phyloP scores from a whole-genome alignment of 2,888 invertebrate species.

The Macrophya alboannulata region DNA sequence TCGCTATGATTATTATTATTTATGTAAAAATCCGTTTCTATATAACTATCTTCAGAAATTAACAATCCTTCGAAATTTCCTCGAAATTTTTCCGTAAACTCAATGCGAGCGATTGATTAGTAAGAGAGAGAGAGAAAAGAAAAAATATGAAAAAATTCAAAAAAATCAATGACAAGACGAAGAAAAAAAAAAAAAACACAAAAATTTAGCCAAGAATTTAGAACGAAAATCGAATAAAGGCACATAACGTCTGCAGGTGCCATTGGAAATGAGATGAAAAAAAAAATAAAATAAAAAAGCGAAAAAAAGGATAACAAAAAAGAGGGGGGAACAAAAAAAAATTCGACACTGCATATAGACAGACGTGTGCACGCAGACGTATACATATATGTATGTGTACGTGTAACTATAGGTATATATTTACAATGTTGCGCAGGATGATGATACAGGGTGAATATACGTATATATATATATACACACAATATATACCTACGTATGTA shows the following conservation, averaged over 20 bases:
- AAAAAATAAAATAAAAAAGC: background rate
- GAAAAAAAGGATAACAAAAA: no score
- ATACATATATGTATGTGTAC: background rate
- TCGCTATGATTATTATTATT: no score
- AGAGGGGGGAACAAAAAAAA: no score
- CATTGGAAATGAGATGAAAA: background rate
- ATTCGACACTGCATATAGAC: background rate
- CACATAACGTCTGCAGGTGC: background rate
- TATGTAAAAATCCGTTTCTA: no score
- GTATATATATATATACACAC: background rate
- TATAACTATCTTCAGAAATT: no score
- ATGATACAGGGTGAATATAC: background rate
- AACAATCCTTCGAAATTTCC: no score
- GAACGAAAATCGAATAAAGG: background rate
- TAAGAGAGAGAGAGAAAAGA: no score
- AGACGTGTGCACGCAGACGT: background rate
- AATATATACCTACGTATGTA: background rate
- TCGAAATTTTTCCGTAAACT: no score
- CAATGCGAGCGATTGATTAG: no score
- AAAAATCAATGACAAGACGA: no score
- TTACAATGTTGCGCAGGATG: constrained; percentile 24
- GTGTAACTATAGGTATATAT: background rate
- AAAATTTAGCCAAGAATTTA: background rate
- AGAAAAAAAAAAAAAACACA: no score
- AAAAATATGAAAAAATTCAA: no score